Evolutionary conservation across 2,888 invertebrate species (phyloP).

Genomic region (Leptura quadrifasciata): DNA sequence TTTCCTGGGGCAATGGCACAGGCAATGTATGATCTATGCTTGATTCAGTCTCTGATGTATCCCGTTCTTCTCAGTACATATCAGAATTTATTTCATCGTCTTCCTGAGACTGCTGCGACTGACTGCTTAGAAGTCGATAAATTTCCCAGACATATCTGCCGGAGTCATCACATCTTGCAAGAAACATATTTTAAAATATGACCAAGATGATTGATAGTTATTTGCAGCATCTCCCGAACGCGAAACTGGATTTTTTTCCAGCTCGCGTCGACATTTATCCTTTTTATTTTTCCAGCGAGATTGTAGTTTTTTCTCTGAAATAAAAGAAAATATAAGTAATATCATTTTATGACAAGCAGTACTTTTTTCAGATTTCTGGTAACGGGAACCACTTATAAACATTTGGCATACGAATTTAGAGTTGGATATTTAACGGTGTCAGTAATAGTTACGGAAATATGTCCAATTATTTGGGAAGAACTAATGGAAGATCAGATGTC

Average conservation of each 20-base stretch:
- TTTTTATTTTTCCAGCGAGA: constrained; percentile 10
- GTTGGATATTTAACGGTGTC: constrained; percentile 19
- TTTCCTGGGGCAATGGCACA: neutral
- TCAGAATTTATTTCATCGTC: constrained; percentile 10
- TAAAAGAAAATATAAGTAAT: neutral
- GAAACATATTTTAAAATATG: constrained; percentile 1
- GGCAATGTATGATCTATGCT: neutral
- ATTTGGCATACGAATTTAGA: constrained; percentile 34
- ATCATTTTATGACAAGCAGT: neutral
- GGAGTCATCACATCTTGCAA: neutral
- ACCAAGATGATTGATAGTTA: neutral
- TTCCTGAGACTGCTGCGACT: neutral
- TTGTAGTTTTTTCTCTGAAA: neutral
- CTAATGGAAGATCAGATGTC: constrained; percentile 20
- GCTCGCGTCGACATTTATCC: neutral
- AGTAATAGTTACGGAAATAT: constrained; percentile 9
- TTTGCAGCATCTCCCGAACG: neutral
- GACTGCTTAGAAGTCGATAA: neutral
- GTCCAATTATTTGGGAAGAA: constrained; percentile 24
- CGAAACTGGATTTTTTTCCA: neutral
- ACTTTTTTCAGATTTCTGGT: neutral
- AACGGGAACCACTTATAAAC: constrained; percentile 27
- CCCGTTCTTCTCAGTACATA: neutral
- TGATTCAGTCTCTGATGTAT: neutral
- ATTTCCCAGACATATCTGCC: neutral